phyloP scores from a whole-genome alignment of 1,140 invertebrate genomes.

The Drosophila bocqueti region DNA sequence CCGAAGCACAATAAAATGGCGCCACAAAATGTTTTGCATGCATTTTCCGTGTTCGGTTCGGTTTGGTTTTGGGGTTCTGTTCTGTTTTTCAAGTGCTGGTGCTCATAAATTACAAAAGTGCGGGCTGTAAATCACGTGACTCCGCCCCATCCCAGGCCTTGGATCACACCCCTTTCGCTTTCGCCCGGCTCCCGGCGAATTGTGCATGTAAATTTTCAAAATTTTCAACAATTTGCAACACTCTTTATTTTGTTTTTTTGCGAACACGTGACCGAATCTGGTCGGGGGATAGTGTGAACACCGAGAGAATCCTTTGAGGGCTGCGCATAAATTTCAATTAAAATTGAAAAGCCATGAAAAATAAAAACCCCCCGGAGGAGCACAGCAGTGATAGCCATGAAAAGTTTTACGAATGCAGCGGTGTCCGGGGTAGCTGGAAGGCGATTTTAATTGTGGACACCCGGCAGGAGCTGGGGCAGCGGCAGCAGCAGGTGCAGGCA shows the following conservation, averaged over 20 bases:
- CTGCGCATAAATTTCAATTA: constrained; percentile 82
- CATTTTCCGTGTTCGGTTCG: constrained; percentile 53
- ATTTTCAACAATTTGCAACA: constrained; percentile 81
- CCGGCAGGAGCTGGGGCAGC: constrained; percentile 39
- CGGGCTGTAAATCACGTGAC: constrained; percentile 68
- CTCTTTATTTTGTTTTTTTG: constrained; percentile 57
- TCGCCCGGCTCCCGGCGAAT: constrained; percentile 11
- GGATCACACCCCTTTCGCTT: constrained; percentile 39
- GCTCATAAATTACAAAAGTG: constrained; percentile 73
- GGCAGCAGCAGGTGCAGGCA: constrained; percentile 59
- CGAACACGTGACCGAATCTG: constrained; percentile 63
- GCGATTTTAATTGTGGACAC: constrained; percentile 62
- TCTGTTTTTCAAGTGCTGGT: constrained; percentile 44
- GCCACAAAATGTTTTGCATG: constrained; percentile 71
- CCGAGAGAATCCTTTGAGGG: constrained; percentile 49
- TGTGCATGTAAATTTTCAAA: constrained; percentile 72
- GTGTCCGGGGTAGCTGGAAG: constrained; percentile 3
- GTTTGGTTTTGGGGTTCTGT: constrained; percentile 20
- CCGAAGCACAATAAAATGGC: constrained; percentile 67
- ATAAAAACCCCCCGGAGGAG: constrained; percentile 35
- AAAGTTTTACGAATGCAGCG: constrained; percentile 33
- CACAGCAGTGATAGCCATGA: constrained; percentile 40
- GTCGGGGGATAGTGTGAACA: constrained; percentile 33
- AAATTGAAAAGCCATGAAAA: constrained; percentile 82
- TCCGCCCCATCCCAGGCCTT: constrained; percentile 12